Base-by-base conservation (phyloP, 2,113 vertebrate genomes). In the Porphyrio hochstetteri region DNA sequence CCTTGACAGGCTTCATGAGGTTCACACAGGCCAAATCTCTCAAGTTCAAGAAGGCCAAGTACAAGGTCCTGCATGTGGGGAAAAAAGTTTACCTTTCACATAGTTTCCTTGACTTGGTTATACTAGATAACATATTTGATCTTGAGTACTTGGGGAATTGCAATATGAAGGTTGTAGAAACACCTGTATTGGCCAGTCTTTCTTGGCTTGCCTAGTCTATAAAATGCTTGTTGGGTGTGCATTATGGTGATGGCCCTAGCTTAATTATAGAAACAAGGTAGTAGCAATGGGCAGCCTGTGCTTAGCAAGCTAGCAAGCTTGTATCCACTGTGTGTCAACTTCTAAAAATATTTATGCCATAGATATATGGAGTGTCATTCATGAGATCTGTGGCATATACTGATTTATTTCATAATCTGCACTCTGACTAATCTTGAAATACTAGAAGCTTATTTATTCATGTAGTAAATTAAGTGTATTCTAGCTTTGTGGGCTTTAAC, bases 131-230 rank as follows among this genome's bases (percentile, higher is more conserved):
- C 11, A 28, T 16, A 15, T 79, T 55, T 11, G 40, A 13, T 71
- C 92, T 38, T 68, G 48, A 86, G 17, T 50, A 10, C 6, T 10
- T 63, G 3, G 36, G 10, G 29, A 36, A 21, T 55, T 35, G 23
- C 46, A 84, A 70, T 59, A 42, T 4, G 3, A 42, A 65, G 20
- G 16, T 29, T 70, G 35, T n/a, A 18, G 44, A 46, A 46, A 46
- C 17, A 46, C 52, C 33, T 57, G 0, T 23, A 3, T 31, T 7
- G 1, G 16, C 35, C 16, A 10, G 2, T 48, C 3, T 18, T 4
- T 65, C 48, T 75, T 53, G 52, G n/a, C 42, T 17, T 64, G 10
- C 8, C 25, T 4, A 12, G 17, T 9, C 18, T 33, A 1, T 53
- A 20, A 29, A 53, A 40, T 59, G 20, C 23, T n/a, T 84, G 10